Conservation (phyloP, 2,888 invertebrate genomes). For the Tenthredo livida region DNA sequence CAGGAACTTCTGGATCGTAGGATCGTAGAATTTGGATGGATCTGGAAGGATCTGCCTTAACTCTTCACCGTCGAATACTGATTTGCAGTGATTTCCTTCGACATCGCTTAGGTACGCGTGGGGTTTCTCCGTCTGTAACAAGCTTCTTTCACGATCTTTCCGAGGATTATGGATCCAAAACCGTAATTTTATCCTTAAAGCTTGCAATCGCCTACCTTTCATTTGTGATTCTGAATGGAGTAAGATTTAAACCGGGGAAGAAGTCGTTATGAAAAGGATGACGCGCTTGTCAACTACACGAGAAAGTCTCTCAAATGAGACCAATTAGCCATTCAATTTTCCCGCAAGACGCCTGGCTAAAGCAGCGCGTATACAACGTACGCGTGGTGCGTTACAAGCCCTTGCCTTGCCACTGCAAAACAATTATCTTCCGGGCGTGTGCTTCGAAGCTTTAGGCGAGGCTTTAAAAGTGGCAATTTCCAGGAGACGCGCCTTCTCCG, state of each 20-base stretch:
- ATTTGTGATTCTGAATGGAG: slow-evolving; percentile 17
- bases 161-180: neutral
- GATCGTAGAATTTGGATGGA: slow-evolving; percentile 40
- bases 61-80: slow-evolving; percentile 46
- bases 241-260: neutral
- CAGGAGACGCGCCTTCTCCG: neutral
- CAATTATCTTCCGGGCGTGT: slow-evolving; percentile 17
- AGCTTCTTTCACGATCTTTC: neutral
- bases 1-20: slow-evolving; percentile 30
- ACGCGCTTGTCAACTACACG: neutral
- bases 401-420: slow-evolving; percentile 21
- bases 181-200: slow-evolving; percentile 29
- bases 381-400: slow-evolving; percentile 1
- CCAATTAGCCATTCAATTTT: slow-evolving; percentile 38
- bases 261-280: neutral
- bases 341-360: neutral
- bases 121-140: neutral
- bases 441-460: slow-evolving; percentile 21
- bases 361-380: neutral
- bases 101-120: slow-evolving; percentile 30
- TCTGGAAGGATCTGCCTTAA: slow-evolving; percentile 39
- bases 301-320: neutral
- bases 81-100: slow-evolving; percentile 36
- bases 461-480: slow-evolving; percentile 30
- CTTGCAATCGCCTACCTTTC: slow-evolving; percentile 15